These are phyloP conservation scores for Pipistrellus pygmaeus DNA, from an alignment of 2,797 vertebrate genomes.

Conservation along the genomic window DNA sequence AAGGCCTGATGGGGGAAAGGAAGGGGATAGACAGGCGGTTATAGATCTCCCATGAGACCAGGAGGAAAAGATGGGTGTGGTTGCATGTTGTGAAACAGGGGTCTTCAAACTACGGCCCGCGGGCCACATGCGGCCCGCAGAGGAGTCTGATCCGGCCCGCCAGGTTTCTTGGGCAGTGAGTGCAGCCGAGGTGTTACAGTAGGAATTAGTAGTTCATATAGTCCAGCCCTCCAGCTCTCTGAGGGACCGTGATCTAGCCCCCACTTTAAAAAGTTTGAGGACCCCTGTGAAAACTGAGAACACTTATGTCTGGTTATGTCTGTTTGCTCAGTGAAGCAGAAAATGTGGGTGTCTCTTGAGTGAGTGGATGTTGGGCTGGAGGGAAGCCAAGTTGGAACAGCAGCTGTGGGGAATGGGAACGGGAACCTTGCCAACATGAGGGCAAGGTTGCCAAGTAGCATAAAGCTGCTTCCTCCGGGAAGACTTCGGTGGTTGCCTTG, in stretches of 20 bases:
- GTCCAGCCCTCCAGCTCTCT: too few relatives aligned
- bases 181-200: too few relatives aligned
- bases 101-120: too few relatives aligned
- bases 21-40: fast-evolving
- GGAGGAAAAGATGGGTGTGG: neutral
- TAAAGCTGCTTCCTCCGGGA: neutral
- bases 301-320: conserved; percentile 44
- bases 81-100: neutral
- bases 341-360: conserved; percentile 67
- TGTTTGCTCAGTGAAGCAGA: conserved; percentile 68
- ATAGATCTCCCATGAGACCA: neutral
- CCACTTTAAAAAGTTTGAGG: too few relatives aligned
- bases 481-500: neutral
- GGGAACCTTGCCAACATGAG: neutral
- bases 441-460: neutral
- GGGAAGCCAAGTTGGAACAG: conserved; percentile 21
- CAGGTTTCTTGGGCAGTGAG: too few relatives aligned
- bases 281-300: neutral
- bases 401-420: neutral
- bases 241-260: too few relatives aligned
- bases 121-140: too few relatives aligned
- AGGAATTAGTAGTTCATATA: too few relatives aligned
- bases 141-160: too few relatives aligned
- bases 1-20: neutral
- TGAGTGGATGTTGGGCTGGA: neutral